Percentiles rank a stretch among this genome's conserved stretches.
Conservation (phyloP, 2,888 invertebrate genomes). For the Anodontia alba region DNA sequence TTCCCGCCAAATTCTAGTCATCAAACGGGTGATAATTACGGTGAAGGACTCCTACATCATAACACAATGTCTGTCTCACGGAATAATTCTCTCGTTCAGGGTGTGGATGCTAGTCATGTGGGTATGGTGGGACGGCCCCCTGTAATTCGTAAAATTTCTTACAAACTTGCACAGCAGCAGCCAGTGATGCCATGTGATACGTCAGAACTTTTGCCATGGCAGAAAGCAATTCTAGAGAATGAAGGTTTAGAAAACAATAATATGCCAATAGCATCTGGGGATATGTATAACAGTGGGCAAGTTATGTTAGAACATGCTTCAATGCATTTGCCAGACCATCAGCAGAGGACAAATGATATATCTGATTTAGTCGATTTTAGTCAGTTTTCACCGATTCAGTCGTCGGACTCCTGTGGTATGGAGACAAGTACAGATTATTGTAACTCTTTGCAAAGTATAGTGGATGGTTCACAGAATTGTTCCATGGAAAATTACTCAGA, state of each 20-base stretch:
- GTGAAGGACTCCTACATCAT: conserved; percentile 36
- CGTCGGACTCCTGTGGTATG: conserved; percentile 34
- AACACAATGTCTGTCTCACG: conserved; percentile 44
- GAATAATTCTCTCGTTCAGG: conserved; percentile 51
- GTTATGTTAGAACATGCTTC: neutral
- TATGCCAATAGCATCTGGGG: neutral
- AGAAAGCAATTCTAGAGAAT: conserved; percentile 56
- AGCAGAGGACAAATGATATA: conserved; percentile 16
- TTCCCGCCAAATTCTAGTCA: conserved; percentile 52
- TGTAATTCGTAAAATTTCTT: conserved; percentile 94
- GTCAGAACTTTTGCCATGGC: conserved; percentile 62
- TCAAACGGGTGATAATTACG: conserved; percentile 15
- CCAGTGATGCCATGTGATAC: conserved; percentile 90
- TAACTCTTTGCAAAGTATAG: conserved; percentile 34
- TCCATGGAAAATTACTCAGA: conserved; percentile 2
- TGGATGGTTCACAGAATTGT: neutral
- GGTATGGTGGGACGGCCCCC: conserved; percentile 86
- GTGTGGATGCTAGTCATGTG: conserved; percentile 34
- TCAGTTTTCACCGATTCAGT: conserved; percentile 26
- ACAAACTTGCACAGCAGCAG: conserved; percentile 94
- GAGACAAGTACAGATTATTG: conserved; percentile 26
- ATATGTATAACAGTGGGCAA: neutral
- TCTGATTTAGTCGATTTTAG: conserved; percentile 32
- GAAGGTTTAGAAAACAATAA: conserved; percentile 19
- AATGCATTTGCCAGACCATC: neutral